Conservation (phyloP, 2,797 vertebrate species). For the Peromyscus nudipes region DNA sequence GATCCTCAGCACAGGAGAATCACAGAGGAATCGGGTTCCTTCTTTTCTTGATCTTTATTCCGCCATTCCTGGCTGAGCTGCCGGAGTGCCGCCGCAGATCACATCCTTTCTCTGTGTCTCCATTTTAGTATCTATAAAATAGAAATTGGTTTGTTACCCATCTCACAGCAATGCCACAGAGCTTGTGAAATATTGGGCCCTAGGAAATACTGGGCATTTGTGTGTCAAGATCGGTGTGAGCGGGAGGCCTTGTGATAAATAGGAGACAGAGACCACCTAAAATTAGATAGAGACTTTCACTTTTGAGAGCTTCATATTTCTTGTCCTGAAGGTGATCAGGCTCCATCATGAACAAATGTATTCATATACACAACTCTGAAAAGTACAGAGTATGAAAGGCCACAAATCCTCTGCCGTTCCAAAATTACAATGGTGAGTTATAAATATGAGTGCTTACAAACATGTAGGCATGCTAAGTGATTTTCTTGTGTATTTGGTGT, state of each 20-base stretch:
- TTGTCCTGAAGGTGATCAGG: conserved; percentile 7
- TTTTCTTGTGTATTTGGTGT: conserved; percentile 61
- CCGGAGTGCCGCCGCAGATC: not conserved
- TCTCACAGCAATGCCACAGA: conserved; percentile 41
- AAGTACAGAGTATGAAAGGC: conserved; percentile 60
- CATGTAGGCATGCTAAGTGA: conserved; percentile 36
- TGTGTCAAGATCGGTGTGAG: too few species aligned
- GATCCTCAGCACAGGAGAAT: conserved; percentile 48
- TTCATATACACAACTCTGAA: conserved; percentile 47
- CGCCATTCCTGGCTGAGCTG: conserved; percentile 33
- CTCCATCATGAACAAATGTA: conserved; percentile 59
- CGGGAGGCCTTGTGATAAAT: conserved; percentile 58
- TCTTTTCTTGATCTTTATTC: conserved; percentile 67
- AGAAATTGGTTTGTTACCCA: conserved; percentile 74
- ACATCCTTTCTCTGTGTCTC: conserved; percentile 54
- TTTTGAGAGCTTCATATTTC: conserved; percentile 61
- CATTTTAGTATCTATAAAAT: conserved; percentile 70
- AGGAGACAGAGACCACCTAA: conserved; percentile 63
- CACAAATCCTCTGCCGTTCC: conserved; percentile 58
- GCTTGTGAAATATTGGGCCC: conserved; percentile 68
- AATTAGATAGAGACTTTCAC: conserved; percentile 66
- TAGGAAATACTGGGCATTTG: conserved; percentile 67
- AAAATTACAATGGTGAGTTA: conserved; percentile 37
- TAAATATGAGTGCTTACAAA: conserved; percentile 43
- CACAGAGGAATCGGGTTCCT: conserved; percentile 56